Base-by-base conservation (phyloP, 2,113 vertebrate genomes). In the Etia nguti region DNA sequence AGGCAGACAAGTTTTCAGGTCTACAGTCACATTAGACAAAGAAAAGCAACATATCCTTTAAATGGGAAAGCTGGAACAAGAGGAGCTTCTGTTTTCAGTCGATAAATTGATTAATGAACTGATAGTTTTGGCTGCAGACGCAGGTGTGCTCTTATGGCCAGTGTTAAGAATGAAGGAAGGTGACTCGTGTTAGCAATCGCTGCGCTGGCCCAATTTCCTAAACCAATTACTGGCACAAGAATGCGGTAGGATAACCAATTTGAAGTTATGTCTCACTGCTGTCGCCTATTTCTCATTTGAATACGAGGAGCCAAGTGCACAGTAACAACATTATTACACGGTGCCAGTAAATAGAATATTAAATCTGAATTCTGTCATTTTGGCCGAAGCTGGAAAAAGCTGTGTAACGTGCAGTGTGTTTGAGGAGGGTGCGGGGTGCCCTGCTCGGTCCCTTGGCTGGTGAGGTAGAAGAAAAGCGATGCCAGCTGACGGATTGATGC, bases 161-260 rank as follows among this genome's bases (percentile, higher is more conserved):
- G 41, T 94, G 91, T 84, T 50, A 86, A 86, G 54, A 90, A 85
- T 15, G 82, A 84, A 70, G 62, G 62, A 86, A 75, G 62, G 87
- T 82, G 62, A 83, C 85, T 88, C 54, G 54, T 83, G 87, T 89
- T 90, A 80, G 85, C 86, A 81, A 90, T 92, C 62, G 65, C 89
- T 85, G 34, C 62, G 52, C 70, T 20, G 52, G 52, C 80, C 86
- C 89, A 89, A 93, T 94, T 92, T 94, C 91, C 89, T 84, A 60
- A 94, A 94, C 88, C 94, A 93, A 94, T 96, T 95, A 95, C 89
- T 87, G 88, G 88, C 95, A 86, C 73, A 77, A 85, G 85, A 92
- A 89, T 83, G 88, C 83, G 15, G 84, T 60, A 59, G 91, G 92
- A 89, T 94, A 92, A 94, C 86, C 93, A 88, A 91, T 91, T 87